Base-by-base conservation (phyloP, 2,888 invertebrate genomes). In the Hemistola chrysoprasaria region DNA sequence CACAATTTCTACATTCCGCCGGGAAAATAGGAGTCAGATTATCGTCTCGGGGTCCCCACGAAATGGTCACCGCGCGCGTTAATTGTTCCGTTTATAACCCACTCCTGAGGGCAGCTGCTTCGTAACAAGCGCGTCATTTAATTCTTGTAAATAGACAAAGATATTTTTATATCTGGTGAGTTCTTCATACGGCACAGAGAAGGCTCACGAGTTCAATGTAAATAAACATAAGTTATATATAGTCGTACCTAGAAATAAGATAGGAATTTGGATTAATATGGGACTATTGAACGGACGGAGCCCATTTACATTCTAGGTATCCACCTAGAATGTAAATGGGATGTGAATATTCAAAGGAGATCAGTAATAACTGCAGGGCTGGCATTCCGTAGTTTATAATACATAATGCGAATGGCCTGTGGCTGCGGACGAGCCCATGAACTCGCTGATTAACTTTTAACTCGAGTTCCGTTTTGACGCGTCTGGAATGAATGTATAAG, bases 61-160 rank as follows among this genome's bases (percentile, higher is more conserved):
- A 59, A 50, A 53, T 78, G 79, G 82, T 52, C 66, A 62, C 50
- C 53, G 56, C 59, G 56, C 59, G 60, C 71, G 72, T 77, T 86
- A 85, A 87, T 86, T 85, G 86, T 82, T 80, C 78, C 72, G 74
- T 81, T 83, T 81, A 84, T 81, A 86, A 73, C 82, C 75, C 75
- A 76, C 80, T 81, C 70, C 74, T 78, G 72, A 71, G 71, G 78
- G 86, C 86, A 85, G 86, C 84, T 86, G 87, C 72, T 76, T 80
- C 75, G 66, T 83, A 83, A 78, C 83, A 83, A 75, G 71, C 76
- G 66, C 71, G 71, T 80, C 76, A 77, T 85, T 85, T 84, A 82
- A 84, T 79, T 82, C 82, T 83, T 72, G 77, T 86, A 83, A 84
- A 86, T 84, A 87, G 81, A 83, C 79, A 80, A 78, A 83, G 82